These are phyloP conservation scores for Steinernema hermaphroditum DNA, from an alignment of 2,888 invertebrate genomes.

Conservation along the genomic window DNA sequence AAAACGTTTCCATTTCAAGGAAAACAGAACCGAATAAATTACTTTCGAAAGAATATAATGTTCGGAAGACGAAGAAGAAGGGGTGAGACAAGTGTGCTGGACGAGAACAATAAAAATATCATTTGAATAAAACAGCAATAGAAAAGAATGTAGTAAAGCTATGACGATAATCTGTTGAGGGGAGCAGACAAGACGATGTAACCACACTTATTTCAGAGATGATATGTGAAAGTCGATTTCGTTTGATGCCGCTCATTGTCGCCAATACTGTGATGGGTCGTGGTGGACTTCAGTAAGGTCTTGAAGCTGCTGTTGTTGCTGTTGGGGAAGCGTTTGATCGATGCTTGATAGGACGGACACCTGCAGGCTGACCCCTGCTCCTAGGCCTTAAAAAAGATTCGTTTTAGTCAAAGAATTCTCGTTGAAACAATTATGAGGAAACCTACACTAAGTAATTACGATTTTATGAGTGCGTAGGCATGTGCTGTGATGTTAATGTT, in stretches of 20 bases:
- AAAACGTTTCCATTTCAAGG: not conserved
- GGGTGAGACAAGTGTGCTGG: not conserved
- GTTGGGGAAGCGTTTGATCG: slow-evolving; percentile 32
- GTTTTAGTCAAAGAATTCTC: not conserved
- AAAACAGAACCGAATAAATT: not conserved
- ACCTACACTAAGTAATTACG: not conserved
- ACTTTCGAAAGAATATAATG: not conserved
- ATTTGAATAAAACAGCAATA: not conserved
- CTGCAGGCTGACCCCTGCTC: slow-evolving; percentile 45
- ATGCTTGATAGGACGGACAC: slow-evolving; percentile 47
- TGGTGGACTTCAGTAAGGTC: slow-evolving; percentile 44
- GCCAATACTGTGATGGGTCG: slow-evolving; percentile 41
- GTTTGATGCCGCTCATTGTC: slow-evolving; percentile 28
- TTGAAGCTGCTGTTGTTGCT: slow-evolving; percentile 42
- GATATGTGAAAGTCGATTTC: not conserved
- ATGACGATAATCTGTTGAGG: slow-evolving; percentile 17
- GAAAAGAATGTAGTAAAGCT: slow-evolving; percentile 17
- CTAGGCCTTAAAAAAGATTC: slow-evolving; percentile 32
- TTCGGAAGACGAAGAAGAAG: not conserved
- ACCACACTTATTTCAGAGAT: not conserved
- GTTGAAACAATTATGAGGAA: too few species aligned
- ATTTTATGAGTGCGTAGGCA: too few species aligned
- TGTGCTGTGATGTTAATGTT: not conserved
- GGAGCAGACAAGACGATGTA: not conserved
- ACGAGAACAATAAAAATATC: not conserved